Conservation (phyloP, 2,113 vertebrate genomes). For the Saccopteryx leptura region DNA sequence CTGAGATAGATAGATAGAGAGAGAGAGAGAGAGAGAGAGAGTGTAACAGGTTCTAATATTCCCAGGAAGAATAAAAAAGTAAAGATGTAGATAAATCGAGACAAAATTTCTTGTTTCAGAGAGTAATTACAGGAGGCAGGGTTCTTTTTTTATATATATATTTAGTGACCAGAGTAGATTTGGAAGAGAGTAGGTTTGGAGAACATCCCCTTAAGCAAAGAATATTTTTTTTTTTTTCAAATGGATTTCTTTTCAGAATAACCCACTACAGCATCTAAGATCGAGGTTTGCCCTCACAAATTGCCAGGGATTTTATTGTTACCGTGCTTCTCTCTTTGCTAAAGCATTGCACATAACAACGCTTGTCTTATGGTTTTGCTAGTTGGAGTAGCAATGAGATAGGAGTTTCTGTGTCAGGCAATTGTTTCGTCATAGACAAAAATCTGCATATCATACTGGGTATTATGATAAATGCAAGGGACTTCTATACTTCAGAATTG, state of each 20-base stretch:
- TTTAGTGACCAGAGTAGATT: neutral
- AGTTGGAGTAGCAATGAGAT: neutral
- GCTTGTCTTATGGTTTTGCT: neutral
- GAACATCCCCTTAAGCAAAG: neutral
- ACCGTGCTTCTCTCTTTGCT: neutral
- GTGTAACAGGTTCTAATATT: neutral
- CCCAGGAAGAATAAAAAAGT: constrained; percentile 1
- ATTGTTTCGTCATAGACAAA: neutral
- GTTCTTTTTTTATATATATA: neutral
- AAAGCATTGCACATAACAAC: neutral
- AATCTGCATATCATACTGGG: neutral
- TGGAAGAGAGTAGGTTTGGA: neutral
- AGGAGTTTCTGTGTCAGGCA: neutral
- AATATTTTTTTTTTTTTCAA: constrained; percentile 51
- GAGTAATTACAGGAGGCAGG: neutral
- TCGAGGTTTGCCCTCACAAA: neutral
- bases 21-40: neutral
- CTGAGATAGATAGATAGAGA: neutral
- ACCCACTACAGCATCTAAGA: neutral
- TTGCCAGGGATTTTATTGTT: neutral
- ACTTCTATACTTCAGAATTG: neutral
- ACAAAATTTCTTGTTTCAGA: neutral
- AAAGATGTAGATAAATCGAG: neutral
- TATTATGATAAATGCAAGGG: neutral
- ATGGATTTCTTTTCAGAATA: constrained; percentile 1